Percentiles rank a stretch among this genome's conserved stretches.
Conservation (phyloP, 2,888 invertebrate genomes). For the Thalpophila matura region DNA sequence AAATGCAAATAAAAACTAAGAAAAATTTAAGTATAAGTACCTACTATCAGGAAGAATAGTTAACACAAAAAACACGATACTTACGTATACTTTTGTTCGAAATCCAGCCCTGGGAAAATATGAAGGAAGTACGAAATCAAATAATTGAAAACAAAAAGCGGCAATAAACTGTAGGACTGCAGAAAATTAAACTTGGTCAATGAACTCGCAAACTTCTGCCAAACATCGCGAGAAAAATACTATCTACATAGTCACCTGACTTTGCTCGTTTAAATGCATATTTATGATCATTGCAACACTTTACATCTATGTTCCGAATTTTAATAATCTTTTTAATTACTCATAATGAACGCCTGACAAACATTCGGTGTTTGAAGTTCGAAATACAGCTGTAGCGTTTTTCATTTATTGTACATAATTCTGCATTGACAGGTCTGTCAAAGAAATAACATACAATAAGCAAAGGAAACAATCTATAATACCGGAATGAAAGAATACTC, state of each 20-base stretch:
- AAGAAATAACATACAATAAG: neutral
- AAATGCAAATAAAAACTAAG: constrained; percentile 6
- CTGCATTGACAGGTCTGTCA: neutral
- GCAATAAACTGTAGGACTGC: constrained; percentile 49
- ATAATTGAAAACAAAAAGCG: constrained; percentile 63
- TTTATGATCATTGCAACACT: constrained; percentile 35
- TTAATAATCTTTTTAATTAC: constrained; percentile 16
- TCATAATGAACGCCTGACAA: too few relatives aligned
- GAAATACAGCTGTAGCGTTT: too few relatives aligned
- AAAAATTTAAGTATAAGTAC: constrained; percentile 19
- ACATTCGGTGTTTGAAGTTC: too few relatives aligned
- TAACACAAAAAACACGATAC: constrained; percentile 26
- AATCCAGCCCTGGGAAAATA: constrained; percentile 58
- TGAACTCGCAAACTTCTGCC: constrained; percentile 47
- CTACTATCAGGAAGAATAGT: constrained; percentile 44
- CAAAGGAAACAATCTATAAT: neutral
- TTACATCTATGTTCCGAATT: constrained; percentile 6
- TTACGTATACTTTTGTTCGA: constrained; percentile 38
- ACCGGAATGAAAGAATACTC: neutral
- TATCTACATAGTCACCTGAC: neutral
- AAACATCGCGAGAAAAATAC: constrained; percentile 36
- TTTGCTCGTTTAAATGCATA: constrained; percentile 28
- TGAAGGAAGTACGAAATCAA: constrained; percentile 69
- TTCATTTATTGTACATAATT: neutral
- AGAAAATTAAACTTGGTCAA: constrained; percentile 65